Percentiles rank a stretch among this genome's conserved stretches.
These are phyloP conservation scores for Hydractinia symbiolongicarpus DNA, from an alignment of 30 jellyfish, hydroid and myxozoan genomes.

Conservation along the genomic window DNA sequence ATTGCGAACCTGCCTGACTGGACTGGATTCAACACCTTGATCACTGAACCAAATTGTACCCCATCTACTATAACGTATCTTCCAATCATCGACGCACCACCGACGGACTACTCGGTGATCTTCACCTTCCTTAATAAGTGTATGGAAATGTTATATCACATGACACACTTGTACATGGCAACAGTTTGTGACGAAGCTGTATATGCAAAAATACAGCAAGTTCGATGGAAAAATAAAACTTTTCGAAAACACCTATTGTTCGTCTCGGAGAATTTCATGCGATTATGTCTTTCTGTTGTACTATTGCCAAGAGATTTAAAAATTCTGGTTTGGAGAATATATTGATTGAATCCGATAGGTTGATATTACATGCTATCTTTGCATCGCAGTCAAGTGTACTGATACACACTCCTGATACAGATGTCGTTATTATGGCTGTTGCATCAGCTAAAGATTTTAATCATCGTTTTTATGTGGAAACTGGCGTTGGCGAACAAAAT, in stretches of 20 bases:
- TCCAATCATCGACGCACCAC: constrained; percentile 48
- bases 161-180: too few species aligned
- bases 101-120: constrained; percentile 33
- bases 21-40: constrained; percentile 57
- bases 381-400: too few species aligned
- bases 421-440: too few species aligned
- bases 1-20: constrained; percentile 39
- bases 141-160: too few species aligned
- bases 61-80: constrained; percentile 42
- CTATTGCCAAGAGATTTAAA: constrained; percentile 43
- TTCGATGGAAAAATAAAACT: constrained; percentile 42
- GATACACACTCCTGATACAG: too few species aligned
- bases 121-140: too few species aligned
- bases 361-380: too few species aligned
- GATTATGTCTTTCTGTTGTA: constrained; percentile 57
- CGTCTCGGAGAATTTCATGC: constrained; percentile 73
- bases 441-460: too few species aligned
- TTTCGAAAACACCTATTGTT: constrained; percentile 15
- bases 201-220: constrained; percentile 51
- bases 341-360: constrained; percentile 44
- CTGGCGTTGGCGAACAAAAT: too few species aligned
- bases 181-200: too few species aligned
- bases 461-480: too few species aligned
- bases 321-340: constrained; percentile 48
- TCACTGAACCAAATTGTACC: neutral